phyloP scores from a whole-genome alignment of 2,113 vertebrate genomes.

The Neogobius melanostomus region DNA sequence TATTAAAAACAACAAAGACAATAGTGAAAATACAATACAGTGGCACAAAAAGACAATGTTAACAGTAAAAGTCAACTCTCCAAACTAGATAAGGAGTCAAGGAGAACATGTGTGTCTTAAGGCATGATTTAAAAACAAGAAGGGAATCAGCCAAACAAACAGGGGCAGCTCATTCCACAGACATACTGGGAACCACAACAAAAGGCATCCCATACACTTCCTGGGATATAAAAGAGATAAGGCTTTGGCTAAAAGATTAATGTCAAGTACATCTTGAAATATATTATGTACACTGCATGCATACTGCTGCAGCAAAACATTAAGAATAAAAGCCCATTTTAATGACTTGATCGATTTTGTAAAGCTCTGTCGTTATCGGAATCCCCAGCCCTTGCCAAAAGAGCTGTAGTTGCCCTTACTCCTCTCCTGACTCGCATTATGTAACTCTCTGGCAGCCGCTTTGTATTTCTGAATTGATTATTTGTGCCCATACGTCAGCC shows the following conservation, averaged over 20 bases:
- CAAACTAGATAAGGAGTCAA: no score
- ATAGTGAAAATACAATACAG: no score
- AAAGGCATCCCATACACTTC: background rate
- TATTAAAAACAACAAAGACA: no score
- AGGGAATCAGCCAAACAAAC: no score
- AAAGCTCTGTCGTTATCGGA: background rate
- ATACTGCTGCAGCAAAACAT: background rate
- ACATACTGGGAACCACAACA: background rate
- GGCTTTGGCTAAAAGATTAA: background rate
- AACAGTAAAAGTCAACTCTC: no score
- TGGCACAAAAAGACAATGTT: no score
- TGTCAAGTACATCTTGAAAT: background rate
- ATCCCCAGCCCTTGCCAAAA: background rate
- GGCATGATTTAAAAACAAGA: no score
- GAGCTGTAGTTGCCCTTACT: background rate
- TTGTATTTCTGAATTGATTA: conserved; percentile 4
- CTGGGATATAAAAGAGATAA: background rate
- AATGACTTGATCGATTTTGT: background rate
- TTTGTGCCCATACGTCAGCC: background rate
- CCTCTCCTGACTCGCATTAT: background rate
- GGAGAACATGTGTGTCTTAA: no score
- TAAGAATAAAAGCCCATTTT: background rate
- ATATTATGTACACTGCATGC: no score
- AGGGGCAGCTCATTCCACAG: no score
- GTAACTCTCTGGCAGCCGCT: conserved; percentile 1